Evolutionary conservation across 2,797 vertebrate genomes (phyloP), one percentile per base, ranked within the genome.

Genomic region (Siniperca scherzeri): DNA sequence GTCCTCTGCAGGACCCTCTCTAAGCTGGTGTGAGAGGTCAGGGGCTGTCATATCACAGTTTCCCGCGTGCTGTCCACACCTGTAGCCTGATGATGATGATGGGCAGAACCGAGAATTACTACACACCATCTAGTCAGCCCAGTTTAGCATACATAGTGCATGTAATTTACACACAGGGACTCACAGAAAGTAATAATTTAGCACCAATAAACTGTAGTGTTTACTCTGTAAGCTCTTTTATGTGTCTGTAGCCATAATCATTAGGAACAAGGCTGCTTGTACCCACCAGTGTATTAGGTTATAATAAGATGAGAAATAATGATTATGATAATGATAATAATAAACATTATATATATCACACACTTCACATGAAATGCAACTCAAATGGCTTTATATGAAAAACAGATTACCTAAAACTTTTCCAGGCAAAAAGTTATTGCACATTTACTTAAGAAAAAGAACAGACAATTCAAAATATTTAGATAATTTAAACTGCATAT

Each of bases 1-100:
- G 91, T 90, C 94, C 93, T 91, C 90, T 87, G 71, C 10, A 0
- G 93, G 93, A 94, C 92, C 93, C 87, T 74, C 77, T 80, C 57
- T 61, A 38, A 78, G 82, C 80, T 59, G 70, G 83, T 79, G 88
- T 74, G 81, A 91, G 83, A 88, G 94, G 91, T 94, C 91, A 92
- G 78, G 57, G 80, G 78, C 80, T 64, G 80, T 77, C 88, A 61
- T 70, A 59, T 80, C 38, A 2, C 66, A 36, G 56, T 66, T 77
- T 84, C 76, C 70, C 46, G 2, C 2, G 5, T 14, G 78, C 81
- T 84, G 80, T 91, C 73, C 78, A 72, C 89, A 86, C 82, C 87
- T 85, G 78, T 25, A 57, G 30, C 50, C 36, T 33, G 75, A 80
- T 38, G 50, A 52, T 42, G 65, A 38, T 48, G 78, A 77, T 62